These are phyloP conservation scores for Stigmatopora nigra DNA, from an alignment of 2,113 vertebrate species.

Conservation along the genomic window DNA sequence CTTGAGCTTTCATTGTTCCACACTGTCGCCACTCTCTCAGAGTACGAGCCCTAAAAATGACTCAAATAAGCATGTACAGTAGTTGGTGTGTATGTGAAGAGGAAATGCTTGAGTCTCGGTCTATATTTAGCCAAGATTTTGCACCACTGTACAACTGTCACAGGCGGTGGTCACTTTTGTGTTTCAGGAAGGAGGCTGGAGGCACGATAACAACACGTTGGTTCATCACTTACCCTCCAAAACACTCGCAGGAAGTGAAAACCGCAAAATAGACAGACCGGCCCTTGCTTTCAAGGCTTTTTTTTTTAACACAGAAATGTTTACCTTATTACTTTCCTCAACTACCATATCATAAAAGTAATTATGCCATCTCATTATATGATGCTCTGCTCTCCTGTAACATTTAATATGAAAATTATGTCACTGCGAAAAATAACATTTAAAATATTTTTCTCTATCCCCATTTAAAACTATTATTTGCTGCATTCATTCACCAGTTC, in stretches of 20 bases:
- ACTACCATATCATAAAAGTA: too few relatives aligned
- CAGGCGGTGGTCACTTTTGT: constrained; percentile 4
- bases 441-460: too few relatives aligned
- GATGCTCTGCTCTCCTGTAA: too few relatives aligned
- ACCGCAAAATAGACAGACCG: background rate
- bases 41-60: background rate
- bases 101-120: background rate
- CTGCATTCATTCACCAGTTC: too few relatives aligned
- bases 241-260: background rate
- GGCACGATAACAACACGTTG: background rate
- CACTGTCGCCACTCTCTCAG: background rate
- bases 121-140: background rate
- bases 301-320: too few relatives aligned
- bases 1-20: background rate
- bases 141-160: background rate
- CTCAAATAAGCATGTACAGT: background rate
- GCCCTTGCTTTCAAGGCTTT: too few relatives aligned
- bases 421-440: too few relatives aligned
- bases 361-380: too few relatives aligned
- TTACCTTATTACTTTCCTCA: too few relatives aligned
- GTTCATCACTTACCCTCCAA: background rate
- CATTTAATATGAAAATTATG: too few relatives aligned
- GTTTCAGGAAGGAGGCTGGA: background rate
- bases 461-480: too few relatives aligned
- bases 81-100: background rate